Percentiles rank a stretch among this genome's conserved stretches.
phyloP scores from a whole-genome alignment of 2,888 invertebrate genomes.

The Drosophila birchii region DNA sequence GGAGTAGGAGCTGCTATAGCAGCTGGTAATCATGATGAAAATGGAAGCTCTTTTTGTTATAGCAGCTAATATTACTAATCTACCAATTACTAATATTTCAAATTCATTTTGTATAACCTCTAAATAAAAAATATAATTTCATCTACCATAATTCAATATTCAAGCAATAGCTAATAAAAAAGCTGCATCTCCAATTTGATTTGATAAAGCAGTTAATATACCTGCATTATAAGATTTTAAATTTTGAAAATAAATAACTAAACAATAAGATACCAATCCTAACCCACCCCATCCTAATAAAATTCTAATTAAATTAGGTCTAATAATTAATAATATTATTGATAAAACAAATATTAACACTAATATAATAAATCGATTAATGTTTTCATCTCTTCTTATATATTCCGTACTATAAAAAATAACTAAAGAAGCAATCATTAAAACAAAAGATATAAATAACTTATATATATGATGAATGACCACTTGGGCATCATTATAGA shows the following conservation, averaged over 20 bases:
- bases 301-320: conserved; percentile 89
- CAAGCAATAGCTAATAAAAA: conserved; percentile 87
- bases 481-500: too few relatives aligned
- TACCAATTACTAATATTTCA: conserved; percentile 84
- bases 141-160: conserved; percentile 86
- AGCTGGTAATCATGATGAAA: conserved; percentile 90
- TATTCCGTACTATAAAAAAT: conserved; percentile 88
- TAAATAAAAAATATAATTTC: conserved; percentile 86
- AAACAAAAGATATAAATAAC: conserved; percentile 86
- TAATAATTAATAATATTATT: conserved; percentile 89
- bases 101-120: conserved; percentile 85
- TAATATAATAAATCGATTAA: conserved; percentile 88
- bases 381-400: conserved; percentile 87
- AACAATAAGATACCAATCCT: conserved; percentile 82
- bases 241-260: too few relatives aligned
- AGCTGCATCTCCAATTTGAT: conserved; percentile 90
- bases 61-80: conserved; percentile 86
- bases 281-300: conserved; percentile 91
- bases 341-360: conserved; percentile 88
- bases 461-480: too few relatives aligned
- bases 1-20: conserved; percentile 92
- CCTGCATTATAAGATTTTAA: conserved; percentile 89
- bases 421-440: conserved; percentile 86
- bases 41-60: conserved; percentile 92
- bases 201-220: conserved; percentile 89